These are phyloP conservation scores for Protaetia brevitarsis DNA, from an alignment of 1,140 invertebrate genomes.

Conservation along the genomic window DNA sequence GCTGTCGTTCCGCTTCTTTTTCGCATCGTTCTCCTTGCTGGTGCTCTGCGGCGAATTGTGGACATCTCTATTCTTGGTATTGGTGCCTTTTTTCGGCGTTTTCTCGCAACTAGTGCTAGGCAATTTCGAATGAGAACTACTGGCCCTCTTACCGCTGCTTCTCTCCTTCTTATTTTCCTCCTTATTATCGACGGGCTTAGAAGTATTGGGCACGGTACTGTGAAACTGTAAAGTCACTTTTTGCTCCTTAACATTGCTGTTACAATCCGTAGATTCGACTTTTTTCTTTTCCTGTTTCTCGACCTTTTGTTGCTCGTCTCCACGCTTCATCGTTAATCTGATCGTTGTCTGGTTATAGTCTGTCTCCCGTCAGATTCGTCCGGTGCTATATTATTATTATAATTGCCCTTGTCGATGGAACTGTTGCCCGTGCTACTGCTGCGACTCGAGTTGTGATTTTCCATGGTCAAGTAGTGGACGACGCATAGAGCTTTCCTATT, in stretches of 20 bases:
- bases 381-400: neutral
- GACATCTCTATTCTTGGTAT: conserved; percentile 14
- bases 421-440: neutral
- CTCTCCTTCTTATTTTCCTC: neutral
- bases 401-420: neutral
- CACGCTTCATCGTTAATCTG: conserved; percentile 5
- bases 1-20: neutral
- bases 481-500: conserved; percentile 12
- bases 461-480: conserved; percentile 12
- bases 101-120: neutral
- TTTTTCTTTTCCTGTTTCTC: neutral
- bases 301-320: neutral
- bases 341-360: neutral
- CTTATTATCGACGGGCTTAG: neutral
- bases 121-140: neutral
- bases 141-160: neutral
- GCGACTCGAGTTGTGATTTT: conserved; percentile 17
- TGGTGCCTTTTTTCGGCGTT: conserved; percentile 22
- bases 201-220: neutral
- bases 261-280: conserved; percentile 1
- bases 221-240: conserved; percentile 7
- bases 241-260: neutral
- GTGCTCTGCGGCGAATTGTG: neutral
- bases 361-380: conserved; percentile 19
- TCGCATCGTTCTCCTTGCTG: neutral